phyloP scores from a whole-genome alignment of 2,113 vertebrate genomes.

The Circaetus cinerascens region DNA sequence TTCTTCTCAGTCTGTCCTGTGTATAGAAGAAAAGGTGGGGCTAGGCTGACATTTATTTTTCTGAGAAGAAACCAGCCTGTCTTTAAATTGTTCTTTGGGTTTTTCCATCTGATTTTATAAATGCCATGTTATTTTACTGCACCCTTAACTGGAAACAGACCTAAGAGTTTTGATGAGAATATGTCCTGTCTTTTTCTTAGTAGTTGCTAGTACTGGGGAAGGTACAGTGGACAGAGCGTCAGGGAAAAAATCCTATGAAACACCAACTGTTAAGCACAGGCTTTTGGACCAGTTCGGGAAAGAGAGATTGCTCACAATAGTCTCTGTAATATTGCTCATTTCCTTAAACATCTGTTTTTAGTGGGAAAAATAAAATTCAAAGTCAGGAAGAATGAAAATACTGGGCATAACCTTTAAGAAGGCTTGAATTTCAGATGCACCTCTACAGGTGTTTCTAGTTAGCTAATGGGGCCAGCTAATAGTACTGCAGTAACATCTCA shows the following conservation, averaged over 20 bases:
- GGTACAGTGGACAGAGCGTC: neutral
- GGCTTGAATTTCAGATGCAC: neutral
- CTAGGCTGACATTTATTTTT: neutral
- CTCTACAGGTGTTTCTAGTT: neutral
- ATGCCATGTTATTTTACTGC: constrained; percentile 35
- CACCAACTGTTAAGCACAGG: neutral
- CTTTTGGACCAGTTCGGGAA: neutral
- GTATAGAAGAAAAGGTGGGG: neutral
- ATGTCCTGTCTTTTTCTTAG: neutral
- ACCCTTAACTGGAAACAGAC: constrained; percentile 57
- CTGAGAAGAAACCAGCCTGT: constrained; percentile 26
- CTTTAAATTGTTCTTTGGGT: constrained; percentile 30
- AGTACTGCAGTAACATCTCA: neutral
- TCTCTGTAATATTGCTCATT: neutral
- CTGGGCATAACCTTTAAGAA: neutral
- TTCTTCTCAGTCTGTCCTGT: neutral
- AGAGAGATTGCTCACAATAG: neutral
- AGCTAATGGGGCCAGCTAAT: neutral
- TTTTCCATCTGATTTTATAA: constrained; percentile 69
- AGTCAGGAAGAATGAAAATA: neutral
- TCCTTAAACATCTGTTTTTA: neutral
- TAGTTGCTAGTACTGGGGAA: neutral
- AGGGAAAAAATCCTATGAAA: neutral
- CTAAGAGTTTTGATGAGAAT: constrained; percentile 9
- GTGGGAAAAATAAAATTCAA: neutral